These are phyloP conservation scores for Pristis pectinata DNA, from an alignment of 2,797 vertebrate genomes.

Conservation along the genomic window DNA sequence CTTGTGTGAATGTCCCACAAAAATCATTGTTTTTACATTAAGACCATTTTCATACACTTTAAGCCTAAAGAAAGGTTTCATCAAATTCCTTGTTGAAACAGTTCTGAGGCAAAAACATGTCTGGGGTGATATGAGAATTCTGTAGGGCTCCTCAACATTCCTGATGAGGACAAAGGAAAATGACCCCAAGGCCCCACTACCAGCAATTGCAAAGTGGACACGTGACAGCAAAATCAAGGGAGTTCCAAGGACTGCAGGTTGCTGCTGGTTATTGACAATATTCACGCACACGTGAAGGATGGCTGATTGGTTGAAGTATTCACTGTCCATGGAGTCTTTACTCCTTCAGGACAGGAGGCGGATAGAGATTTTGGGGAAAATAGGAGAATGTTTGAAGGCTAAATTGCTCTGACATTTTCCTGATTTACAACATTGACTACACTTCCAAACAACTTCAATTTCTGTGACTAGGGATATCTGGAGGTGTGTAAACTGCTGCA, in stretches of 20 bases:
- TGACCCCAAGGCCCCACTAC: no score
- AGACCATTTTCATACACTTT: background rate
- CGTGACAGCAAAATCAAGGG: background rate
- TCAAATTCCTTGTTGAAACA: background rate
- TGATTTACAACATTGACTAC: background rate
- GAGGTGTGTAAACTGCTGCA: background rate
- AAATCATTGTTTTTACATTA: background rate
- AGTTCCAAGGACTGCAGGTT: background rate
- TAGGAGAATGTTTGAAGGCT: background rate
- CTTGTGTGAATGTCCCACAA: background rate
- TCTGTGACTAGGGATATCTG: background rate
- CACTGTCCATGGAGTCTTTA: background rate
- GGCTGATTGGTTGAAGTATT: background rate
- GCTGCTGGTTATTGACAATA: no score
- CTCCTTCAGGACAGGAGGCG: background rate
- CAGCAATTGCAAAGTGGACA: background rate
- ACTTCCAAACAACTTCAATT: background rate
- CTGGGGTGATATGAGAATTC: background rate
- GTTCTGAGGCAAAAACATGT: no score
- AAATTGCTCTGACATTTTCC: background rate
- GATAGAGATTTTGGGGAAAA: background rate
- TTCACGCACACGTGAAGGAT: background rate
- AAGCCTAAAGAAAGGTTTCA: background rate
- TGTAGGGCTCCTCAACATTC: background rate
- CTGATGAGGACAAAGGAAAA: background rate